These are phyloP conservation scores for Muscina levida DNA, from an alignment of 2,888 invertebrate species.

Conservation along the genomic window DNA sequence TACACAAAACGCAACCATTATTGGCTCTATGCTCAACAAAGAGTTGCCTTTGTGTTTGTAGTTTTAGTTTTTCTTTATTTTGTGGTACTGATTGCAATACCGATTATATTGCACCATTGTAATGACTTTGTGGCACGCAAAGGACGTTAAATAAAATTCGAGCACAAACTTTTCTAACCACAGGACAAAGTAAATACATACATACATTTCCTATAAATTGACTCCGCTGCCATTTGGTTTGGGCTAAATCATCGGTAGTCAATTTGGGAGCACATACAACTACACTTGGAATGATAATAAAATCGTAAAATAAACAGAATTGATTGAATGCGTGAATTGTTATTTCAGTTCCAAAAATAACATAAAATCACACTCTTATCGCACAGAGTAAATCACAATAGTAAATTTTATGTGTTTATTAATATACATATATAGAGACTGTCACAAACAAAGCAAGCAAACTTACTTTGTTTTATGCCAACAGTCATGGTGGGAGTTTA, in stretches of 20 bases:
- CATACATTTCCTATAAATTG: not conserved
- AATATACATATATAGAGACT: conserved; percentile 29
- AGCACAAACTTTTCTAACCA: not conserved
- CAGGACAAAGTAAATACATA: not conserved
- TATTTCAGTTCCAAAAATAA: conserved; percentile 19
- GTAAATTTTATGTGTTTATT: conserved; percentile 40
- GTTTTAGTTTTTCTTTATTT: not conserved
- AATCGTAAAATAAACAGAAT: conserved; percentile 33
- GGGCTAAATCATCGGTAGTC: not conserved
- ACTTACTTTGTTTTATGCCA: not conserved
- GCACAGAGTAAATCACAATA: conserved; percentile 11
- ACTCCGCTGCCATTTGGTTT: not conserved
- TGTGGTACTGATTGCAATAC: conserved; percentile 46
- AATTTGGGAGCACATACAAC: not conserved
- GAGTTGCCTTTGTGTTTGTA: not conserved
- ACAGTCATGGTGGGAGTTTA: not conserved
- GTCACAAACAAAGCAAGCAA: conserved; percentile 36
- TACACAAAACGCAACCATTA: not conserved
- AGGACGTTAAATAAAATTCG: not conserved
- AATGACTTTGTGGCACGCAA: conserved; percentile 45
- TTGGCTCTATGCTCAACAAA: not conserved
- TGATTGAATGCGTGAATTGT: conserved; percentile 44
- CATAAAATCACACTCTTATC: conserved; percentile 37
- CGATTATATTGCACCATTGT: conserved; percentile 42
- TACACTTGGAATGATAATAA: not conserved